Conservation (phyloP, 2,888 invertebrate species). For the Ceratothoa steindachneri region DNA sequence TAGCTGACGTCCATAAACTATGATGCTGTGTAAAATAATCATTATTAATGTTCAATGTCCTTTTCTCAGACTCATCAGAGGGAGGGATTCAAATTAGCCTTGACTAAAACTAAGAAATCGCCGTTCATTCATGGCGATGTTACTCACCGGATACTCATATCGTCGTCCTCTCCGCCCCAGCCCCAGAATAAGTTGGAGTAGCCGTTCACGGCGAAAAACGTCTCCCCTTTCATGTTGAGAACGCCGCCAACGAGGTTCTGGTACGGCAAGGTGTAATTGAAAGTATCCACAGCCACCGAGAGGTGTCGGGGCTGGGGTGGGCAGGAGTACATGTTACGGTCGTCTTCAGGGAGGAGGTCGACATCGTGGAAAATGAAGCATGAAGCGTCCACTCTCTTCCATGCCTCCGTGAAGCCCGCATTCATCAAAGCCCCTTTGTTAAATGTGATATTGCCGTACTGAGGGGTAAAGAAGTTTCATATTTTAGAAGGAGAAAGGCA, state of each 20-base stretch:
- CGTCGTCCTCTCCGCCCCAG: constrained; percentile 98
- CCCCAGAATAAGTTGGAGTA: constrained; percentile 95
- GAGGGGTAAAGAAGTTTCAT: no score
- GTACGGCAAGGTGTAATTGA: constrained; percentile 67
- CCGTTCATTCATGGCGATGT: no score
- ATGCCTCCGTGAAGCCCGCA: constrained; percentile 86
- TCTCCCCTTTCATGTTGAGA: constrained; percentile 73
- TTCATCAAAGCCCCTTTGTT: constrained; percentile 96
- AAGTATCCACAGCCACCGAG: constrained; percentile 55
- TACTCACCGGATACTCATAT: constrained; percentile 68
- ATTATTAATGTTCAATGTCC: no score
- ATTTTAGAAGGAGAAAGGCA: no score
- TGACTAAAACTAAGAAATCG: no score
- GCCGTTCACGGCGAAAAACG: constrained; percentile 82
- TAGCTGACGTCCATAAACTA: no score
- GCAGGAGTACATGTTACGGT: constrained; percentile 72
- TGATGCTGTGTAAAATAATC: no score
- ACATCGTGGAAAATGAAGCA: constrained; percentile 97
- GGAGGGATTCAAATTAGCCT: no score
- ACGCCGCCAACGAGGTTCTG: constrained; percentile 89
- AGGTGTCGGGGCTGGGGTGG: constrained; percentile 61
- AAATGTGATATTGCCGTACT: constrained; percentile 64
- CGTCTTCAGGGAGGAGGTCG: constrained; percentile 87
- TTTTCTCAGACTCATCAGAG: no score
- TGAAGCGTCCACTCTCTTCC: constrained; percentile 62